Evolutionary conservation across 2,888 invertebrate genomes (phyloP), one percentile per base, ranked within the genome.

Genomic region (Drosophila testacea): DNA sequence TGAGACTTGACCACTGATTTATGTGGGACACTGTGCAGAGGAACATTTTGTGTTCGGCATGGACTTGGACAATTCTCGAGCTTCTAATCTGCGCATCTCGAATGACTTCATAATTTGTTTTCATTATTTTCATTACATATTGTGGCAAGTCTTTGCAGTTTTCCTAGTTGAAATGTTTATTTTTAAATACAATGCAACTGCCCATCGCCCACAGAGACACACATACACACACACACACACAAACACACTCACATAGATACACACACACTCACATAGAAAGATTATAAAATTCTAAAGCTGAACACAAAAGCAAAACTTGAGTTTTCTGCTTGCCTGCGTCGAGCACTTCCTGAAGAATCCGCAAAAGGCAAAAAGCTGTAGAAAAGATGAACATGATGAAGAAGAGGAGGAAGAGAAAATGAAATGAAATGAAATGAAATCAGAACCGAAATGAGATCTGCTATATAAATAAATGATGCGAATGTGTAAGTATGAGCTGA

Each of bases 261-360:
- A 51, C 5, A 32, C 10, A 34, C 10, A 38, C 4, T 39, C 28
- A n/a, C 13, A 6, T n/a, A 27, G 10, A 46, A 6, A 36, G 16
- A 52, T 47, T 41, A 13, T 16, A 10, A 32, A 56, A 57, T 74
- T 75, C 28, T 47, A 51, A 69, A 54, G 46, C 57, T 65, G 46
- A 41, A 69, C 56, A 71, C 74, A 64, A 84, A 61, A 65, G 73
- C 55, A 67, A 61, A 73, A 78, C 50, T 76, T 78, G 65, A 59
- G 61, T 75, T 77, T 86, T 85, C 85, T 81, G 90, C 78, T 85
- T 86, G 89, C 90, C 77, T 86, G 87, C 78, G 55, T 73, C 38
- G 51, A 76, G 71, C 63, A 74, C 80, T 89, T 89, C 89, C 90
- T 90, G 79, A 67, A 77, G 62, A 85, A 69, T 52, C 52, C 44